Base-by-base conservation (phyloP, 2,113 vertebrate species). In the Marmota monax region DNA sequence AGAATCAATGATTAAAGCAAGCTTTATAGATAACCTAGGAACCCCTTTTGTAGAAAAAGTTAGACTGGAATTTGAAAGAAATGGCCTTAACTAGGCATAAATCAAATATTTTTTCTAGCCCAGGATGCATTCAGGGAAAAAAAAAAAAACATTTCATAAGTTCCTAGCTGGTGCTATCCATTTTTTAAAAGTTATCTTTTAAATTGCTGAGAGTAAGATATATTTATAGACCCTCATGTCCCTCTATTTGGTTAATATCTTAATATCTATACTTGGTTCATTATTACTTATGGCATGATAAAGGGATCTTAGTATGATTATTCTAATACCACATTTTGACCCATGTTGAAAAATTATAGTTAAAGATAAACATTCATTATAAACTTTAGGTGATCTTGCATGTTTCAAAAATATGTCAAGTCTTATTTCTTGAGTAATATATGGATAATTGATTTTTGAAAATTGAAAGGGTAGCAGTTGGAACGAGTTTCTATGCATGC, bases 61-160 rank as follows among this genome's bases (percentile, higher is more conserved):
- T 27, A 61, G 23, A 87, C 2, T 4, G 58, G 12, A 96, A 76
- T 67, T 89, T 80, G 77, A 84, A 29, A 93, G 79, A n/a, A 61
- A 37, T 23, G 58, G 20, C 5, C 18, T 65, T 93, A 51, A 58
- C 4, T 20, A 53, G 5, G 63, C 70, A 72, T 32, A 96, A 96
- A 78, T 5, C 84, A 20, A 83, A 7, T 93, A 93, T 84, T 56
- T 92, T 7, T 90, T 90, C n/a, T 9, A 78, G 13, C 4, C 16
- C 83, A 84, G 95, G 82, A 97, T 92, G 61, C 27, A 72, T 51
- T 86, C 34, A 4, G 5, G n/a, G 4, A 84, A 34, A 94, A 39
- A 94, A 95, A 95, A 72, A 53, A 45, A 45, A 9, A 45, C n/a
- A 74, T 91, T 61, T 97, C 11, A 87, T 45, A 90, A 37, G 65